Evolutionary conservation across 2,888 invertebrate species (phyloP).

Genomic region (Augochlorella aurata): DNA sequence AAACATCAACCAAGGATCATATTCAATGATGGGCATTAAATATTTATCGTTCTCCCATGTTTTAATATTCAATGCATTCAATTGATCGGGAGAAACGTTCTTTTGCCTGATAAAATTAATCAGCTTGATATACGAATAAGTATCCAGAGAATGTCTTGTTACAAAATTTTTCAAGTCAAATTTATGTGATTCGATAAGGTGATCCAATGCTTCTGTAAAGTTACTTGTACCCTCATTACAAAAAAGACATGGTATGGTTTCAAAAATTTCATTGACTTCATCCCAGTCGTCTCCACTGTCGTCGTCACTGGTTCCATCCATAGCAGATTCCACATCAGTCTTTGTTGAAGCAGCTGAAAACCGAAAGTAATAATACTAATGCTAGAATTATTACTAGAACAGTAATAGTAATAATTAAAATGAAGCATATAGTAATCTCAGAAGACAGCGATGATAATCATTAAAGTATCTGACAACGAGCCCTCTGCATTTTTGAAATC

Average conservation of each 20-base stretch:
- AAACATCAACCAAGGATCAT: slow-evolving; percentile 92
- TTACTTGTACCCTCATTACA: slow-evolving; percentile 86
- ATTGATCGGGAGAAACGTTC: slow-evolving; percentile 84
- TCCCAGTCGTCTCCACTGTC: slow-evolving; percentile 83
- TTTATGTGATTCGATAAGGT: slow-evolving; percentile 86
- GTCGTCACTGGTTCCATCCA: slow-evolving; percentile 70
- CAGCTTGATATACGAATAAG: slow-evolving; percentile 91
- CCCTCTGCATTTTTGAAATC: no score
- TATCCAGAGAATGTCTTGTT: slow-evolving; percentile 89
- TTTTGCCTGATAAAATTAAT: slow-evolving; percentile 90
- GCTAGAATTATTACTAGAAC: not conserved
- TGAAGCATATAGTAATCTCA: no score
- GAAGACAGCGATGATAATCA: no score
- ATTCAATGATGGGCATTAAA: slow-evolving; percentile 87
- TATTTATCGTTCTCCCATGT: slow-evolving; percentile 91
- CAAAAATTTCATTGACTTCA: slow-evolving; percentile 83
- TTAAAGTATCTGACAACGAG: no score
- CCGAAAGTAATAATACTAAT: not conserved
- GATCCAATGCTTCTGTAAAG: slow-evolving; percentile 86
- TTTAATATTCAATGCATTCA: slow-evolving; percentile 83
- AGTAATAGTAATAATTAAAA: not conserved
- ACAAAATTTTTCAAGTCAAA: slow-evolving; percentile 87
- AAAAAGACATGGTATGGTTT: slow-evolving; percentile 87
- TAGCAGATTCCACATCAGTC: slow-evolving; percentile 55
- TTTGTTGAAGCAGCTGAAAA: slow-evolving; percentile 27